Conservation (phyloP, 2,113 vertebrate genomes). For the Papio anubis region DNA sequence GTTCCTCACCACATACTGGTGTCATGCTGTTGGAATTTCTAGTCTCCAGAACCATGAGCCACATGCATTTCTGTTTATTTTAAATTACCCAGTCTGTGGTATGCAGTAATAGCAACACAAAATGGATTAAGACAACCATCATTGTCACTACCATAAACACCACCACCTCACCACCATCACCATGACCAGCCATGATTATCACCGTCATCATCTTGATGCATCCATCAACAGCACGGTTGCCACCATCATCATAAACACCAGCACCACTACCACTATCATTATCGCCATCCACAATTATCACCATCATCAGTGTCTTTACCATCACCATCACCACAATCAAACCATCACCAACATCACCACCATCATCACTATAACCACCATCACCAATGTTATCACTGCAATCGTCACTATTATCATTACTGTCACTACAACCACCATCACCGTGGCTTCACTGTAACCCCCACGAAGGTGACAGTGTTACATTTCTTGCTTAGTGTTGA, state of each 20-base stretch:
- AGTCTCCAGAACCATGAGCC: neutral
- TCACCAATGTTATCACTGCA: neutral
- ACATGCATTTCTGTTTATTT: neutral
- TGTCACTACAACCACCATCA: neutral
- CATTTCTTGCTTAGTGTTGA: neutral
- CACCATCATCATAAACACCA: rapidly evolving
- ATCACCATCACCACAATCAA: rapidly evolving
- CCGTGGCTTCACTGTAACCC: too few relatives aligned
- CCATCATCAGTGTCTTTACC: rapidly evolving
- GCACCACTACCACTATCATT: rapidly evolving
- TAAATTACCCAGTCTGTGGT: neutral
- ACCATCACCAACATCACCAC: too few relatives aligned
- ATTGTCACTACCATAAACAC: neutral
- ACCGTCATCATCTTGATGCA: too few relatives aligned
- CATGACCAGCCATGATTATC: too few relatives aligned
- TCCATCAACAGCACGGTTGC: too few relatives aligned
- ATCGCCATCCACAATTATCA: neutral
- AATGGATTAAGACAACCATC: neutral
- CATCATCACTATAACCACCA: too few relatives aligned
- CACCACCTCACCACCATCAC: neutral
- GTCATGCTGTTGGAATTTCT: neutral
- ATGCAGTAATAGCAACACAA: neutral
- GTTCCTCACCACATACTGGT: neutral
- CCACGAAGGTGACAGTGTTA: rapidly evolving
- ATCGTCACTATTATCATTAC: too few relatives aligned